Evolutionary conservation across 1,140 invertebrate species (phyloP).

Genomic region (fruit fly (Drosophila melanogaster)): Release_6_plus_ISO1_MT NT_037436.4:13057001-13057500

Average conservation of each 20-base stretch:
- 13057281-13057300: neutral
- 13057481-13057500: constrained; percentile 61
- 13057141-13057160: constrained; percentile 39
- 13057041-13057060: constrained; percentile 61
- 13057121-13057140: constrained; percentile 51
- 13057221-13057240: constrained; percentile 65
- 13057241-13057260: constrained; percentile 79
- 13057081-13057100: constrained; percentile 48
- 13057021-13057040: constrained; percentile 65
- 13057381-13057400: constrained; percentile 61
- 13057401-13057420: constrained; percentile 75
- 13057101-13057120: constrained; percentile 76
- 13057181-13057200: constrained; percentile 33
- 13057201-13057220: constrained; percentile 68
- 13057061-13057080: constrained; percentile 62
- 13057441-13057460: constrained; percentile 59
- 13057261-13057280: constrained; percentile 46
- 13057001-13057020: constrained; percentile 64
- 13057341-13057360: constrained; percentile 82
- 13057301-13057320: constrained; percentile 42
- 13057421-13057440: constrained; percentile 50
- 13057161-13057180: constrained; percentile 11
- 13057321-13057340: constrained; percentile 81
- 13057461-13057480: constrained; percentile 61
- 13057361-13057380: constrained; percentile 82